These are phyloP conservation scores for Peromyscus polionotus DNA, from an alignment of 2,113 vertebrate species.

Conservation along the genomic window DNA sequence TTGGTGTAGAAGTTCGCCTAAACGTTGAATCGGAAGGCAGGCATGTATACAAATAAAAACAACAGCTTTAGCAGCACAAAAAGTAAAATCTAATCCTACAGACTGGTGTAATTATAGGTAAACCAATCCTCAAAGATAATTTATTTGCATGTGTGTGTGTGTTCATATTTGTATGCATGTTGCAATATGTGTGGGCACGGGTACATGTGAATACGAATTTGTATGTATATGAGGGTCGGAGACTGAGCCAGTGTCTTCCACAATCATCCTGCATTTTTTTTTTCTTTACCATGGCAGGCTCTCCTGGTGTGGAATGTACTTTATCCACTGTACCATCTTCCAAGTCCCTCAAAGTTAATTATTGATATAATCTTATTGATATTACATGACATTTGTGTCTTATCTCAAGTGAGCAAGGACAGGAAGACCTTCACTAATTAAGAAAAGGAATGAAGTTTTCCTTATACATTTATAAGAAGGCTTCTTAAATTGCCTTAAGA, in stretches of 20 bases:
- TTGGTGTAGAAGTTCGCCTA: background rate
- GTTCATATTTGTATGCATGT: background rate
- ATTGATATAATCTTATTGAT: background rate
- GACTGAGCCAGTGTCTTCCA: background rate
- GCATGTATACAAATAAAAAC: background rate
- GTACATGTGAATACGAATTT: background rate
- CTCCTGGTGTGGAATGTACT: too few species aligned
- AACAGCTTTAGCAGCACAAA: background rate
- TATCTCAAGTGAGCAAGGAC: background rate
- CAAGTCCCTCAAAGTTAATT: background rate
- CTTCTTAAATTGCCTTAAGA: background rate
- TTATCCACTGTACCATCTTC: background rate
- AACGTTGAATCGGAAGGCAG: background rate
- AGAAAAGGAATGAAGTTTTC: background rate
- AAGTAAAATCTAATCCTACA: background rate
- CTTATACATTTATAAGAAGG: background rate
- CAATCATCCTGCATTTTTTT: background rate
- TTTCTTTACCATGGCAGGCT: too few species aligned
- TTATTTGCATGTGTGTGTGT: background rate
- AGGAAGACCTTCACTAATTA: background rate
- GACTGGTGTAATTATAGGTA: background rate
- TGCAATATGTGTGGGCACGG: background rate
- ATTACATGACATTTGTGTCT: background rate
- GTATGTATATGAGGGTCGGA: background rate
- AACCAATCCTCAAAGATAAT: background rate